phyloP scores from a whole-genome alignment of 2,113 vertebrate species.

The Pseudorasbora parva region DNA sequence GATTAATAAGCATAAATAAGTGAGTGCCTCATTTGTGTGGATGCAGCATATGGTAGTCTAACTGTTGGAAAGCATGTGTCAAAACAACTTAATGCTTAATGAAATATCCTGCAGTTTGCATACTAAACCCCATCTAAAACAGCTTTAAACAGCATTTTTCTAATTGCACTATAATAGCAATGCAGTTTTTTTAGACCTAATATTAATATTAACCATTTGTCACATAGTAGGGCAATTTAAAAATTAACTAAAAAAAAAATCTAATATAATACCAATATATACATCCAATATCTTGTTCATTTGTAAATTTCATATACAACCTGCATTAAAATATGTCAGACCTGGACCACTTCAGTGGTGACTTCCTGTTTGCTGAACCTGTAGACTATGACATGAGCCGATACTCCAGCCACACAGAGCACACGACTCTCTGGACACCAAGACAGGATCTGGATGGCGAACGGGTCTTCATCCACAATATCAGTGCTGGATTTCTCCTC shows the following conservation, averaged over 20 bases:
- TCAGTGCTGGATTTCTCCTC: constrained; percentile 90
- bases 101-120: constrained; percentile 18
- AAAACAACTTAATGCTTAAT: constrained; percentile 25
- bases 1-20: constrained; percentile 15
- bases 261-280: not conserved
- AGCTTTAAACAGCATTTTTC: not conserved
- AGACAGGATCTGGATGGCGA: constrained; percentile 94
- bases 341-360: constrained; percentile 88
- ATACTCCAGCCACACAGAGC: constrained; percentile 93
- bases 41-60: constrained; percentile 15
- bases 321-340: constrained; percentile 50
- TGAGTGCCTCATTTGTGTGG: constrained; percentile 4
- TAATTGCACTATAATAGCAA: constrained; percentile 15
- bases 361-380: constrained; percentile 97
- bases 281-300: not conserved
- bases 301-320: not conserved
- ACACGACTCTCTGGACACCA: constrained; percentile 98
- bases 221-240: not conserved
- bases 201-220: not conserved
- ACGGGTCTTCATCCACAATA: constrained; percentile 95
- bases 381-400: constrained; percentile 93
- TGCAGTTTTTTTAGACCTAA: not conserved
- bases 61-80: constrained; percentile 8
- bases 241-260: not conserved
- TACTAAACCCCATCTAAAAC: constrained; percentile 12